These are phyloP conservation scores for Huso huso DNA, from an alignment of 2,797 vertebrate species.

Conservation along the genomic window DNA sequence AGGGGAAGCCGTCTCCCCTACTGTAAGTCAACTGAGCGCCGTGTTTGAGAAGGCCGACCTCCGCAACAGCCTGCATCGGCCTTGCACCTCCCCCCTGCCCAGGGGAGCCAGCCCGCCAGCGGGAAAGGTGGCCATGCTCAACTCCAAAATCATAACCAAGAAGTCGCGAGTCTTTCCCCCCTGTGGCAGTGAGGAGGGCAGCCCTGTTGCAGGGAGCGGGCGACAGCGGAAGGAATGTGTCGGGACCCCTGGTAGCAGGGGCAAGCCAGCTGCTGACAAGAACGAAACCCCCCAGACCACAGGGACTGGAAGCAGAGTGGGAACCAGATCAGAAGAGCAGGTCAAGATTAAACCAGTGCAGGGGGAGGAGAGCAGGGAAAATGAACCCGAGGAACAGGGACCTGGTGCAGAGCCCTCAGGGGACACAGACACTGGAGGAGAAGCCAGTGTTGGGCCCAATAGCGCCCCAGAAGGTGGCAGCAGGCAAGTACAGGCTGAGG, in stretches of 20 bases:
- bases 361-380: constrained; percentile 60
- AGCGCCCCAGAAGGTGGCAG: constrained; percentile 33
- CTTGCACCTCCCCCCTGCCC: constrained; percentile 59
- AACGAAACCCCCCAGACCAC: constrained; percentile 24
- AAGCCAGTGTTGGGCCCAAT: too few species aligned
- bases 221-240: constrained; percentile 31
- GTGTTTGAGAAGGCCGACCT: constrained; percentile 90
- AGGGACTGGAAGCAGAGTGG: constrained; percentile 23
- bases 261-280: constrained; percentile 27
- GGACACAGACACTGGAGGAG: constrained; percentile 14
- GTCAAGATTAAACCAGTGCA: constrained; percentile 64
- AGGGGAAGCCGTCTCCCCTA: constrained; percentile 86
- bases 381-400: constrained; percentile 51
- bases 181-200: constrained; percentile 45
- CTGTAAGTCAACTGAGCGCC: constrained; percentile 89
- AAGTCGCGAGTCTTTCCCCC: constrained; percentile 56
- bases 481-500: constrained; percentile 61
- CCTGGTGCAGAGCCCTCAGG: constrained; percentile 44
- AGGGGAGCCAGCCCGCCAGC: constrained; percentile 54
- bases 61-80: constrained; percentile 84
- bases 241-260: constrained; percentile 30
- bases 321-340: constrained; percentile 38
- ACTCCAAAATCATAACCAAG: constrained; percentile 75
- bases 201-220: background rate
- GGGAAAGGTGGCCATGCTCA: constrained; percentile 56